Conservation (phyloP, 1,140 invertebrate genomes). For the Belonocnema kinseyi region DNA sequence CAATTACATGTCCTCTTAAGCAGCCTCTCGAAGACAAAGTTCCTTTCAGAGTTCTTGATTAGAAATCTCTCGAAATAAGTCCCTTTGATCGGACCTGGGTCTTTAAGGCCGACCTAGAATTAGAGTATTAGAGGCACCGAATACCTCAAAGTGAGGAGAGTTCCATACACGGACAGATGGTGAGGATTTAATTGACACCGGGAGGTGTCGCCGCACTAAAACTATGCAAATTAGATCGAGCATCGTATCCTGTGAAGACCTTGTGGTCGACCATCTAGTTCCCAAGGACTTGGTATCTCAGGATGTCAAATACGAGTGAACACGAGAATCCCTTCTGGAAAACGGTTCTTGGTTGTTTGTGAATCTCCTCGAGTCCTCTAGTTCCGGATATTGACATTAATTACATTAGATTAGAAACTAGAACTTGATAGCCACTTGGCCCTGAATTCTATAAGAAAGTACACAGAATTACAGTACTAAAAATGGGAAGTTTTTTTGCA, state of each 20-base stretch:
- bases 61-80: slow-evolving; percentile 46
- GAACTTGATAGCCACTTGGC: not conserved
- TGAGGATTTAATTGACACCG: slow-evolving; percentile 66
- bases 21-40: slow-evolving; percentile 2
- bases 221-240: slow-evolving; percentile 68
- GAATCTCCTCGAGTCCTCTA: slow-evolving; percentile 21
- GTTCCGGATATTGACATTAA: slow-evolving; percentile 44
- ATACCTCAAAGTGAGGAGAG: slow-evolving; percentile 19
- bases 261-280: slow-evolving; percentile 20
- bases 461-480: too few species aligned
- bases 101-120: slow-evolving; percentile 40
- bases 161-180: not conserved
- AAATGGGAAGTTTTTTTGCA: too few species aligned
- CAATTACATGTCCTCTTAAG: slow-evolving; percentile 24
- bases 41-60: slow-evolving; percentile 39
- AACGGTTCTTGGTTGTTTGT: not conserved
- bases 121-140: slow-evolving; percentile 35
- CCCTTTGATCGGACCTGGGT: slow-evolving; percentile 44
- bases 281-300: not conserved
- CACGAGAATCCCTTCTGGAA: slow-evolving; percentile 17
- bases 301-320: slow-evolving; percentile 15
- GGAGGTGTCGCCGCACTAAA: slow-evolving; percentile 69
- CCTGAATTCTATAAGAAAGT: too few species aligned
- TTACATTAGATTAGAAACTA: slow-evolving; percentile 33
- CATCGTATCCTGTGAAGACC: slow-evolving; percentile 22